phyloP scores from a whole-genome alignment of 2,888 invertebrate species.

The Heliconius charithonia region DNA sequence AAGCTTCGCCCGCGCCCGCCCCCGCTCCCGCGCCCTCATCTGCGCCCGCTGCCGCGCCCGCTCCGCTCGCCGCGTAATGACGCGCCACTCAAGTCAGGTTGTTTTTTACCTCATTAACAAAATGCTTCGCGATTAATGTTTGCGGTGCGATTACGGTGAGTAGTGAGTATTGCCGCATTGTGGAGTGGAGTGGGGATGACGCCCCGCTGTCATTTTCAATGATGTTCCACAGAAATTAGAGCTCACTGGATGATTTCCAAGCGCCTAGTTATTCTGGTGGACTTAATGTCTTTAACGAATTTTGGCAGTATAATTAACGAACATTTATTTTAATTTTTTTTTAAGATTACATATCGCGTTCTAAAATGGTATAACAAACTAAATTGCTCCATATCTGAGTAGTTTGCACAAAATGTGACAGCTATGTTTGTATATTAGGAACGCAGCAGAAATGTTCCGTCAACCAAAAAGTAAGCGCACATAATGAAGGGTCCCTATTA shows the following conservation, averaged over 20 bases:
- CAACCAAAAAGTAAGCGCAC: slow-evolving; percentile 46
- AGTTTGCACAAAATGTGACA: slow-evolving; percentile 19
- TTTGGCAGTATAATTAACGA: not conserved
- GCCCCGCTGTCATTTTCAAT: slow-evolving; percentile 43
- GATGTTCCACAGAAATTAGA: slow-evolving; percentile 41
- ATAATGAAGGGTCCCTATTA: slow-evolving; percentile 49
- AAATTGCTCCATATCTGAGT: not conserved
- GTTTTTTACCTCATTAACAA: slow-evolving; percentile 79
- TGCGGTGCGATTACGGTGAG: slow-evolving; percentile 52
- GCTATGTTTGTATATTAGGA: slow-evolving; percentile 35
- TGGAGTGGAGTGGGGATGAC: slow-evolving; percentile 46
- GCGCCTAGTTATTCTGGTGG: slow-evolving; percentile 28
- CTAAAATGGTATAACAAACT: not conserved
- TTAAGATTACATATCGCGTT: not conserved
- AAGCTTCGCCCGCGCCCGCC: slow-evolving; percentile 59
- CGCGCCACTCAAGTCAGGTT: slow-evolving; percentile 62
- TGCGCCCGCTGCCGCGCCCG: slow-evolving; percentile 39
- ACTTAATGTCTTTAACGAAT: slow-evolving; percentile 9
- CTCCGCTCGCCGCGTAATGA: slow-evolving; percentile 70
- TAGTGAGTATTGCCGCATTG: slow-evolving; percentile 52
- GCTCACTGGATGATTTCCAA: slow-evolving; percentile 39
- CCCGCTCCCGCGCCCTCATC: slow-evolving; percentile 55
- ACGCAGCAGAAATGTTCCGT: slow-evolving; percentile 41
- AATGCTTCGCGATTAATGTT: slow-evolving; percentile 56
- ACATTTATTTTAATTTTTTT: slow-evolving; percentile 7